Evolutionary conservation across 1,140 invertebrate genomes (phyloP).

Genomic region (Cyrtorhinus lividipennis): DNA sequence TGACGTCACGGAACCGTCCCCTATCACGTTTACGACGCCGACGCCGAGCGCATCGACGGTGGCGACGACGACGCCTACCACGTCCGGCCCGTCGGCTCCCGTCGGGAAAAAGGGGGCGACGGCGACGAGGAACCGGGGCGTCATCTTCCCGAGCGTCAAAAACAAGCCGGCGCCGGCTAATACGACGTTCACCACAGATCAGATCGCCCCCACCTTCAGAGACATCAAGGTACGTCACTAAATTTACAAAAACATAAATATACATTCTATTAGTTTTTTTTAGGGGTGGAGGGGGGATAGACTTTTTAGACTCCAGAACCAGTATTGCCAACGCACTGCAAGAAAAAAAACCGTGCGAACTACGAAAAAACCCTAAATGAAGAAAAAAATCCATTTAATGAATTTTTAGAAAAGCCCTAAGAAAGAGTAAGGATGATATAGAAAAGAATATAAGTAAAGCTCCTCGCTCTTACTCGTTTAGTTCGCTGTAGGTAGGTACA

Average conservation of each 20-base stretch:
- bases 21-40: constrained; percentile 22
- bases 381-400: too few relatives aligned
- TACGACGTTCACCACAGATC: constrained; percentile 60
- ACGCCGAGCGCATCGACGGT: constrained; percentile 22
- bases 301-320: too few relatives aligned
- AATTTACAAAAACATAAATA: neutral
- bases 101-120: constrained; percentile 28
- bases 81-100: constrained; percentile 29
- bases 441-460: too few relatives aligned
- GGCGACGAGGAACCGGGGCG: constrained; percentile 52
- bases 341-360: too few relatives aligned
- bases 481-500: too few relatives aligned
- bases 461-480: too few relatives aligned
- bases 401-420: too few relatives aligned
- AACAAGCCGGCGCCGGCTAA: constrained; percentile 73
- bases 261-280: too few relatives aligned
- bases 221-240: constrained; percentile 58
- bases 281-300: neutral
- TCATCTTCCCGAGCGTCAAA: constrained; percentile 80
- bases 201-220: constrained; percentile 47
- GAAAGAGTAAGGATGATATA: too few relatives aligned
- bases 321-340: too few relatives aligned
- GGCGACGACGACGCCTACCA: constrained; percentile 25
- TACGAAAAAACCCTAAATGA: too few relatives aligned
- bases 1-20: constrained; percentile 22